A percentile compares a stretch with the other conserved stretches of the same genome.
Conservation (phyloP, 2,888 invertebrate species). For the Ophioninae sp. region DNA sequence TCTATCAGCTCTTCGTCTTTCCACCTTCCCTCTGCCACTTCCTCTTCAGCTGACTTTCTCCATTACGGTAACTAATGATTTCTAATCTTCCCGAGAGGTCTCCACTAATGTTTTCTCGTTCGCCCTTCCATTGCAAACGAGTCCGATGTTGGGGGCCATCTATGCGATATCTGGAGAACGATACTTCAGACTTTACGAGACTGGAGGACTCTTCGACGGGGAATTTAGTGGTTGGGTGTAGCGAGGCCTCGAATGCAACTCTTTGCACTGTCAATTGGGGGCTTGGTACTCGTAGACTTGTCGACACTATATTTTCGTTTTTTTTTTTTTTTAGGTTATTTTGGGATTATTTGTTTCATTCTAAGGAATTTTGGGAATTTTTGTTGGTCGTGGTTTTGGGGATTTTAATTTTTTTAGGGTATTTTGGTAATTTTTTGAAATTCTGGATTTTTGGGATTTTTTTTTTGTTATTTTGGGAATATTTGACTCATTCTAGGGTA, state of each 20-base stretch:
- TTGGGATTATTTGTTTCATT: too few relatives aligned
- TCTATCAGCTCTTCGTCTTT: too few relatives aligned
- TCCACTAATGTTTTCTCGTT: constrained; percentile 48
- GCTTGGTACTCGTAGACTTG: not conserved
- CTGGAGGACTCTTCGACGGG: not conserved
- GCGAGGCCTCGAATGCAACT: not conserved
- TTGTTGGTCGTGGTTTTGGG: too few relatives aligned
- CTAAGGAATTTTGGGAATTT: too few relatives aligned
- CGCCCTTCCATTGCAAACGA: constrained; percentile 24
- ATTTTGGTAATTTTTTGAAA: too few relatives aligned
- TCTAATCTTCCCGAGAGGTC: constrained; percentile 51
- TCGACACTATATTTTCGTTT: too few relatives aligned
- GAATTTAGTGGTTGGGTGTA: not conserved
- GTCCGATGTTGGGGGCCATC: not conserved
- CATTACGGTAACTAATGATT: constrained; percentile 53
- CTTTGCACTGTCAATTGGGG: not conserved
- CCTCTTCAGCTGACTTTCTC: constrained; percentile 17
- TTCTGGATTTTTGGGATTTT: too few relatives aligned
- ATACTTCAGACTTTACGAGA: not conserved
- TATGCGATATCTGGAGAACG: not conserved
- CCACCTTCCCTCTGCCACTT: not conserved
- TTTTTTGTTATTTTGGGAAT: too few relatives aligned
- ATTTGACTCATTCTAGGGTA: too few relatives aligned
- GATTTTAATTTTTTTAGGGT: too few relatives aligned
- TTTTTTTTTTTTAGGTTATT: too few relatives aligned